Percentiles rank a stretch among this genome's conserved stretches.
Conservation (phyloP, 2,113 vertebrate genomes). For the Platichthys flesus region DNA sequence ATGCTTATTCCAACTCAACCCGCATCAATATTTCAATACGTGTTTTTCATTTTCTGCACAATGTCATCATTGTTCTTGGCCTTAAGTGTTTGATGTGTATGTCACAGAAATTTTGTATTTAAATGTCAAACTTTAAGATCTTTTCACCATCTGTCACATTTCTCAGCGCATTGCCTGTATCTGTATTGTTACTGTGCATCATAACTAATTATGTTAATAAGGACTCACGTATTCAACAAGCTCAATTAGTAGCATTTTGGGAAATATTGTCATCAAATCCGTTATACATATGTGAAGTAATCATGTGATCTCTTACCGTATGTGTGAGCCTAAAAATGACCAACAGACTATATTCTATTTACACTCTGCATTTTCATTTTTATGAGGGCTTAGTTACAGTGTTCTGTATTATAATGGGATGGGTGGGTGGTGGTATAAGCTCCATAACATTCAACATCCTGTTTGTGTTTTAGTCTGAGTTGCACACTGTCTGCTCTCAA, state of each 20-base stretch:
- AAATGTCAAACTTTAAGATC: background rate
- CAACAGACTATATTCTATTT: background rate
- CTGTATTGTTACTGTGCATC: background rate
- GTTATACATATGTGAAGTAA: background rate
- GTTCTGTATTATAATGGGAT: background rate
- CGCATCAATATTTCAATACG: background rate
- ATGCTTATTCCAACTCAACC: background rate
- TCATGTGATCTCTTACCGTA: background rate
- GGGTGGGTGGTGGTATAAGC: too few species aligned
- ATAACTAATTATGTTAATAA: background rate
- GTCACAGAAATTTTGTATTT: background rate
- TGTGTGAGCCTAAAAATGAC: background rate
- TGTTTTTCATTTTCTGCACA: conserved; percentile 6
- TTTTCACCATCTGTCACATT: background rate
- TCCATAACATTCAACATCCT: background rate
- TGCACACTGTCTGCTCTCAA: conserved; percentile 9
- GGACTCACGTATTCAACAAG: too few species aligned
- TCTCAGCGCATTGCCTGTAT: background rate
- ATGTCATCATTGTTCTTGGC: conserved; percentile 8
- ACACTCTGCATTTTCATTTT: background rate
- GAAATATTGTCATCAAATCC: background rate
- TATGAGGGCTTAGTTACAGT: background rate
- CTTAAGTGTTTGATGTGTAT: conserved; percentile 2
- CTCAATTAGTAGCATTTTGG: background rate
- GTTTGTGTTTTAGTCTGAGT: background rate